Percentiles rank a stretch among this genome's conserved stretches.
Evolutionary conservation across 2,888 invertebrate species (phyloP).

Genomic region (Napeogenes sylphis): DNA sequence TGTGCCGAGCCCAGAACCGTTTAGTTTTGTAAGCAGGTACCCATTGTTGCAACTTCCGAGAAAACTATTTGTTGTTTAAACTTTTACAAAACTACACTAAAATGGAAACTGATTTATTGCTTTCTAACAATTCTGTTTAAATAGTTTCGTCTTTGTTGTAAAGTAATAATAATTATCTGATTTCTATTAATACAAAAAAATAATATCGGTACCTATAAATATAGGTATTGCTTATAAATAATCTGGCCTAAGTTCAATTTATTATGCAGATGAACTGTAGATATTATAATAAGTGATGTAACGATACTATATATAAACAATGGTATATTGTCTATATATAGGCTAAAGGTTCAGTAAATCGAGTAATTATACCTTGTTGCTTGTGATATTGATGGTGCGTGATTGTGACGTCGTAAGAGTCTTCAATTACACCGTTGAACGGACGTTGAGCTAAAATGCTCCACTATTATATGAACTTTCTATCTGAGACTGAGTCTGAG

Average conservation of each 20-base stretch:
- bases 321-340: slow-evolving; percentile 7
- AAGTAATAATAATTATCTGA: background rate
- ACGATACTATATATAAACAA: slow-evolving; percentile 9
- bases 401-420: slow-evolving; percentile 29
- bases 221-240: background rate
- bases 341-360: slow-evolving; percentile 11
- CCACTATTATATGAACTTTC: slow-evolving; percentile 26
- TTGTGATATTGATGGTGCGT: slow-evolving; percentile 14
- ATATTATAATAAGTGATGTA: background rate
- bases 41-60: slow-evolving; percentile 23
- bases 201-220: no score
- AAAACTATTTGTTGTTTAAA: slow-evolving; percentile 11
- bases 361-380: slow-evolving; percentile 16
- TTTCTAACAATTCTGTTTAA: slow-evolving; percentile 2
- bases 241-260: background rate
- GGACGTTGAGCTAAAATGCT: slow-evolving; percentile 33
- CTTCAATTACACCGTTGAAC: slow-evolving; percentile 34
- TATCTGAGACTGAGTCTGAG: slow-evolving; percentile 21
- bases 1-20: slow-evolving; percentile 23
- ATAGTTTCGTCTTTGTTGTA: background rate
- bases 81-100: background rate
- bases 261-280: no score
- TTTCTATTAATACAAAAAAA: no score
- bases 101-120: background rate
- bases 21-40: slow-evolving; percentile 29